Evolutionary conservation across 2,888 invertebrate species (phyloP), one percentile per base, ranked within the genome.

Genomic region (Falcaria lacertinaria): DNA sequence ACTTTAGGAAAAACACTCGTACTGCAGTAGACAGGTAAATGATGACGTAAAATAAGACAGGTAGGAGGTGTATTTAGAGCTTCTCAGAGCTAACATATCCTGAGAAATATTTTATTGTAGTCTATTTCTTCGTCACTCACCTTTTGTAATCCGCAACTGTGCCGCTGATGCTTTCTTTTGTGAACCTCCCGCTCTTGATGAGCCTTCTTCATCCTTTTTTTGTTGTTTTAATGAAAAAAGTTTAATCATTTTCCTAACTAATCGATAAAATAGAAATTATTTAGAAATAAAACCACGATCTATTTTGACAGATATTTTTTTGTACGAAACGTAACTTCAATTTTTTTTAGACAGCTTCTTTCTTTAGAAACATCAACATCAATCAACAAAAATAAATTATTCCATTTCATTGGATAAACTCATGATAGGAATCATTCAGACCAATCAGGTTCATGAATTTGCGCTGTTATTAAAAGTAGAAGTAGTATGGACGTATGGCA

Each of bases 151-250:
- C 86, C 98, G 94, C 74, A 98, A 91, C 86, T 98, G 98, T 56
- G 98, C 98, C 66, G 98, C 98, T 57, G 98, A 97, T 57, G 97
- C 96, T 87, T 97, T 97, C 89, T 98, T 97, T 84, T 96, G 96
- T 64, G 95, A 94, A 58, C 88, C 88, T 48, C 89, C 89, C 52
- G 87, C 85, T 71, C 89, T 78, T 50, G 90, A 78, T 54, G 92
- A 92, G 64, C 95, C 93, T 84, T 96, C 97, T 74, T 97, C 98
- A 92, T 98, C 98, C 92, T 98, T 98, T 91, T 98, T 97, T 90
- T 98, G 97, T 91, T 98, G 97, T 91, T 98, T 98, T 79, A 98
- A 90, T 63, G 98, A 97, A 92, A 98, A 98, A 90, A 98, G 92
- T 92, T 98, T 98, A 86, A 98, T 98, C 98, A 98, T 98, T 81